Conservation (phyloP, 2,797 vertebrate genomes). For the Taeniopygia guttata region DNA sequence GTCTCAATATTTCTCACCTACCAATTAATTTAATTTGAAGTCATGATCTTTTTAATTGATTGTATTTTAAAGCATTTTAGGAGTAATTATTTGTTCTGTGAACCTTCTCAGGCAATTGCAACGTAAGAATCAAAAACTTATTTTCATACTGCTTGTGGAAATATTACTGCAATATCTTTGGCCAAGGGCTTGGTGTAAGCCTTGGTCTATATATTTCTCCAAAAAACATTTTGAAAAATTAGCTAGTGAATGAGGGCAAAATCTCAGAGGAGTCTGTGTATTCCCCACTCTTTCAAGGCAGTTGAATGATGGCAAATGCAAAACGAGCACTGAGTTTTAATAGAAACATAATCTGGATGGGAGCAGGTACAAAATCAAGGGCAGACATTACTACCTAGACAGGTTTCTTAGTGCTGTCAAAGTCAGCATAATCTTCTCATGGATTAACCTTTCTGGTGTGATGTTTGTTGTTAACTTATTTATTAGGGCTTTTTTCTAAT, state of each 20-base stretch:
- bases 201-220: not conserved
- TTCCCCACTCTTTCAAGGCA: not conserved
- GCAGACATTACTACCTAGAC: accelerated
- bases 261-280: not conserved
- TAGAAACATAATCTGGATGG: not conserved
- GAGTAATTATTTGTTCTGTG: not conserved
- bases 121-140: not conserved
- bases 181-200: not conserved
- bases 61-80: not conserved
- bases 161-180: not conserved
- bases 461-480: not conserved
- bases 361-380: not conserved
- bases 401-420: not conserved
- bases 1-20: not conserved
- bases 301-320: not conserved
- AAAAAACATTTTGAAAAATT: not conserved
- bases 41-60: not conserved
- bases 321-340: not conserved
- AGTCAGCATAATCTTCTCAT: not conserved
- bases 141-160: not conserved
- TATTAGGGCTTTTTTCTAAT: not conserved
- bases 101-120: not conserved
- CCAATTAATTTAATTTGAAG: not conserved
- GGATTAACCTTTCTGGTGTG: not conserved
- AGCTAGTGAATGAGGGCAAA: not conserved